Evolutionary conservation across 2,888 invertebrate genomes (phyloP).

Genomic region (Unio pictorum): DNA sequence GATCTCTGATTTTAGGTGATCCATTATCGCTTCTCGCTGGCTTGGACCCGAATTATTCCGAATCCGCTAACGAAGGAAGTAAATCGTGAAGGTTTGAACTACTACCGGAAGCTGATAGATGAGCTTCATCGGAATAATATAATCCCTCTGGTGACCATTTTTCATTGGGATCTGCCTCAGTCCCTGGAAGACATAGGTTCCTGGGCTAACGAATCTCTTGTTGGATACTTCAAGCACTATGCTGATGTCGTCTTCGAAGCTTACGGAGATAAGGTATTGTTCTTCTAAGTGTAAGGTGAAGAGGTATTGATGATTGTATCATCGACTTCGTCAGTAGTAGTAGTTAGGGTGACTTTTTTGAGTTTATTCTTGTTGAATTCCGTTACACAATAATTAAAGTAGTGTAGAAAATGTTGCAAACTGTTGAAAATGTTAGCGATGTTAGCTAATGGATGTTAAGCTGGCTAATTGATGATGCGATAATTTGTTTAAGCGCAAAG

Average conservation of each 20-base stretch:
- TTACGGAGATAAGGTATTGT: constrained; percentile 62
- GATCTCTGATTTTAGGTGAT: constrained; percentile 20
- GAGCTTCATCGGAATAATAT: constrained; percentile 77
- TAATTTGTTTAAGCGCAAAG: no score
- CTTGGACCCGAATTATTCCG: constrained; percentile 84
- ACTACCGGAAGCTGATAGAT: constrained; percentile 83
- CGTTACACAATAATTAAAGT: no score
- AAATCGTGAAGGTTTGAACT: constrained; percentile 80
- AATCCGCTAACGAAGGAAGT: constrained; percentile 69
- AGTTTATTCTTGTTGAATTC: no score
- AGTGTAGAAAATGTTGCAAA: no score
- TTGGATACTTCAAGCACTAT: constrained; percentile 64
- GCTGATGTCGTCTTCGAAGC: constrained; percentile 63
- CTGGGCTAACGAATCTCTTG: constrained; percentile 56
- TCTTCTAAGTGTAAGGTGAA: constrained; percentile 67
- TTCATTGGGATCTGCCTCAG: constrained; percentile 69
- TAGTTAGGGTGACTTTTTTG: no score
- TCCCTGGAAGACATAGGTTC: constrained; percentile 67
- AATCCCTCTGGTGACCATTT: constrained; percentile 76
- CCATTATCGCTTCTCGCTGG: constrained; percentile 71
- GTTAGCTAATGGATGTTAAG: no score
- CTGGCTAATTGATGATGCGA: no score
- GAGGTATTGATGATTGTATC: constrained; percentile 14
- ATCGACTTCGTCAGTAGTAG: no score
- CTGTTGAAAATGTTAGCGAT: no score